Evolutionary conservation across 1,140 invertebrate species (phyloP), one percentile per base, ranked within the genome.

Genomic region (Drosophila quadrilineata): DNA sequence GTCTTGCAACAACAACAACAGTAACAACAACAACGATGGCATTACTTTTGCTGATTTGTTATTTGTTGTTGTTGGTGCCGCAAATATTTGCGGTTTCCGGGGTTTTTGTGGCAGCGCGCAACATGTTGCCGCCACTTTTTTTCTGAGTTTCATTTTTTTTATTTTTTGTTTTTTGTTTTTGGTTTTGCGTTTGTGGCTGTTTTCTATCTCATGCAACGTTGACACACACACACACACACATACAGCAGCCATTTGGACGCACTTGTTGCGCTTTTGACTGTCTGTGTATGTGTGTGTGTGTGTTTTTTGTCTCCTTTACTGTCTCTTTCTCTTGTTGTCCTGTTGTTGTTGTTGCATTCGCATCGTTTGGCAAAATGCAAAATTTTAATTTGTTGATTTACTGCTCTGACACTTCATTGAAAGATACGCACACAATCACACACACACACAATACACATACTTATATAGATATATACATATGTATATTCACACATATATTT

Each of bases 11-110:
- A 57, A 22, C 54, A 57, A 45, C 38, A 65, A 43, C 52, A 29
- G 17, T 35, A 26, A 22, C 14, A 43, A 21, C 17, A 29, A 40
- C 17, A 50, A 31, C 26, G 19, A 59, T 33, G 53, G 43, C 40
- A 17, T 16, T 6, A 19, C 49, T 38, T 8, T 24, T 40, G 24
- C 33, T 59, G 28, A 54, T 43, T 26, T 57, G 26, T 41, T 62
- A 24, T 52, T 35, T 64, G 49, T 72, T 48, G 46, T 38, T 76
- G 62, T 62, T 68, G 66, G 53, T 73, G 64, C 54, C 75, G 62
- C 65, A 86, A 82, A 87, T 86, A 82, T 86, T 86, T 86, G 82
- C 66, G 82, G 82, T 87, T 86, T 86, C 82, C 75, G 82, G n/a
- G 72, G 65, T 80, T 87, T 70, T 84, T 75, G 60, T 72, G 63